Evolutionary conservation across 2,113 vertebrate genomes (phyloP).

Genomic region (Erpornis zantholeuca): DNA sequence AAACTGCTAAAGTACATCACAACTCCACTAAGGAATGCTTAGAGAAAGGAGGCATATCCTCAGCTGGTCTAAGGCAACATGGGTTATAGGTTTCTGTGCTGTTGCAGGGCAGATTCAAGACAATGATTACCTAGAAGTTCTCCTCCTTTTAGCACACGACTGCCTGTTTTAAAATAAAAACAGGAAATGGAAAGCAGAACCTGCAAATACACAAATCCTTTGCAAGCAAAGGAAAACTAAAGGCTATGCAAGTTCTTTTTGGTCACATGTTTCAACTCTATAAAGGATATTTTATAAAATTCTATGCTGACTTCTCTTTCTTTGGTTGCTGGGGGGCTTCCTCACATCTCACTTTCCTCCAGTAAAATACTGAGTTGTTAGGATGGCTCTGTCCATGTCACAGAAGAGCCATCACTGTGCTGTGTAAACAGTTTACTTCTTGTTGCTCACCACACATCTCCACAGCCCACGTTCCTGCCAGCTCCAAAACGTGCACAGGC

Average conservation of each 20-base stretch:
- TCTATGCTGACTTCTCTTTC: background rate
- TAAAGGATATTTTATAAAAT: background rate
- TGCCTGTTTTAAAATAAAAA: constrained; percentile 20
- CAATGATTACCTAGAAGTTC: background rate
- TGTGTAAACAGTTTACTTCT: background rate
- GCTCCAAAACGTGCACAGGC: background rate
- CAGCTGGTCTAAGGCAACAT: background rate
- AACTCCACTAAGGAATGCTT: background rate
- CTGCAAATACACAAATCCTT: background rate
- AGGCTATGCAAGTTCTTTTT: background rate
- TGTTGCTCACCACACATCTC: background rate
- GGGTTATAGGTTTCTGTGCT: background rate
- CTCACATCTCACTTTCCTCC: background rate
- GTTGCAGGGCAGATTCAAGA: background rate
- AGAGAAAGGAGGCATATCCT: background rate
- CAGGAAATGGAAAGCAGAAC: constrained; percentile 49
- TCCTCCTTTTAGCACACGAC: background rate
- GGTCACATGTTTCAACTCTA: background rate
- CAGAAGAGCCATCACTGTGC: background rate
- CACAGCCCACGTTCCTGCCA: background rate
- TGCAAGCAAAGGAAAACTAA: background rate
- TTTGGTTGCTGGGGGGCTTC: background rate
- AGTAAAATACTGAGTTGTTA: background rate
- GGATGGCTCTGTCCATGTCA: background rate
- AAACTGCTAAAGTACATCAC: background rate